Evolutionary conservation across 2,888 invertebrate genomes (phyloP), one percentile per base, ranked within the genome.

Genomic region (Bellardia pandia): DNA sequence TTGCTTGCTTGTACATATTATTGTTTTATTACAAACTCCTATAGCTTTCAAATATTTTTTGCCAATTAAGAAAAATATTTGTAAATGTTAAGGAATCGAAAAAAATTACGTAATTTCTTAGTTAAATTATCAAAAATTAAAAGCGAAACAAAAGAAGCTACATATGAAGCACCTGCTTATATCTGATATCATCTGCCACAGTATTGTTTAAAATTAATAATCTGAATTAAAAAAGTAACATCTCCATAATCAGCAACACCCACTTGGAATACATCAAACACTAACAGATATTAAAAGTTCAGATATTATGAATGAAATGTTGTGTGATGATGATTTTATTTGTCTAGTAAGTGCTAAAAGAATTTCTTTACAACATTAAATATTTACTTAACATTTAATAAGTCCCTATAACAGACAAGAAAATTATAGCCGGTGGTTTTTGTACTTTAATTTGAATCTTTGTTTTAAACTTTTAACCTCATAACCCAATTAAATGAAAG

Each of bases 301-400:
- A 56, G 33, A 42, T 51, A 30, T 5, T 58, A 74, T 78, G 71
- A 82, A 64, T 82, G 79, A 77, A 48, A 90, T 90, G 89, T 88
- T 90, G 58, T 90, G 90, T 74, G 90, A 90, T 88, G 90, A 90
- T 87, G 90, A 90, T 88, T 90, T 90, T 89, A 90, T 90, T 86
- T 90, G 89, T 76, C 75, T 88, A 87, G 90, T 90, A 88, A 90
- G 90, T 90, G 79, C 33, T 48, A 45, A 62, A 48, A 71, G 8
- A 23, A 13, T 30, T 58, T 13, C 7, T 30, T 30, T 13, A 45
- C 33, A 6, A 37, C 37, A 42, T 53, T 51, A 69, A 33, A 33
- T 8, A 53, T 53, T 40, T 14, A 8, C 1, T 51, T 51, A n/a
- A 51, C 51, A n/a, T 51, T 51, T n/a, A 14, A 13, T 51, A 45